A percentile compares a stretch with the other conserved stretches of the same genome.
Conservation (phyloP, 1,140 invertebrate genomes). For the Aradophagus sp. region DNA sequence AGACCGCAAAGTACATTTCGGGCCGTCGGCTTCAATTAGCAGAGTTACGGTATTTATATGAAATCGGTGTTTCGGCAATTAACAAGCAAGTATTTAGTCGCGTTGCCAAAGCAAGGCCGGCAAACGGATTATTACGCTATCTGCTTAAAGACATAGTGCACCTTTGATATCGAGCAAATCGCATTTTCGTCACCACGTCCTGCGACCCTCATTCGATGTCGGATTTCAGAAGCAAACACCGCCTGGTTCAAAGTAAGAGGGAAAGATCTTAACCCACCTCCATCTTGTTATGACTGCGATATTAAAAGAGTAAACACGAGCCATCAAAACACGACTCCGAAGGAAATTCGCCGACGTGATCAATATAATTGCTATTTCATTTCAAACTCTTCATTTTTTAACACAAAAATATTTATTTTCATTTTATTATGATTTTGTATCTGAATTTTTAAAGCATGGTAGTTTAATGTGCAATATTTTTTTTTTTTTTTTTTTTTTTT, state of each 20-base stretch:
- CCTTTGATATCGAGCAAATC: slow-evolving; percentile 57
- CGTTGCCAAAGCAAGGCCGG: slow-evolving; percentile 15
- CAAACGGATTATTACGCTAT: slow-evolving; percentile 46
- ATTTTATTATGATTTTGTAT: no score
- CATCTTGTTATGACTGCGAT: slow-evolving; percentile 47
- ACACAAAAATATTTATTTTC: no score
- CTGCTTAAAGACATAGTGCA: slow-evolving; percentile 48
- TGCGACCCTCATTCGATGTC: slow-evolving; percentile 46
- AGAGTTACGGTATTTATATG: no score
- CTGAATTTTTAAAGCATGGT: no score
- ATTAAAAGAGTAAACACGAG: slow-evolving; percentile 45
- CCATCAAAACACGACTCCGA: background rate
- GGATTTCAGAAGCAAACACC: slow-evolving; percentile 53
- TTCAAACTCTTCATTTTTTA: background rate
- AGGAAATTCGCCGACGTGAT: background rate
- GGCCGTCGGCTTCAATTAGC: no score
- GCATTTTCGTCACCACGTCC: slow-evolving; percentile 52
- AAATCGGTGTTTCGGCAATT: slow-evolving; percentile 1
- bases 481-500: no score
- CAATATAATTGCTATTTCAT: background rate
- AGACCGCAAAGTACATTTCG: no score
- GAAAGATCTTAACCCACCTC: slow-evolving; percentile 29
- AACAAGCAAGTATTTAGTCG: slow-evolving; percentile 21
- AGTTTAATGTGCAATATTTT: no score
- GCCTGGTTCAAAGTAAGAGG: slow-evolving; percentile 42